Evolutionary conservation across 2,797 vertebrate genomes (phyloP).

Genomic region (Lutjanus campechanus): DNA sequence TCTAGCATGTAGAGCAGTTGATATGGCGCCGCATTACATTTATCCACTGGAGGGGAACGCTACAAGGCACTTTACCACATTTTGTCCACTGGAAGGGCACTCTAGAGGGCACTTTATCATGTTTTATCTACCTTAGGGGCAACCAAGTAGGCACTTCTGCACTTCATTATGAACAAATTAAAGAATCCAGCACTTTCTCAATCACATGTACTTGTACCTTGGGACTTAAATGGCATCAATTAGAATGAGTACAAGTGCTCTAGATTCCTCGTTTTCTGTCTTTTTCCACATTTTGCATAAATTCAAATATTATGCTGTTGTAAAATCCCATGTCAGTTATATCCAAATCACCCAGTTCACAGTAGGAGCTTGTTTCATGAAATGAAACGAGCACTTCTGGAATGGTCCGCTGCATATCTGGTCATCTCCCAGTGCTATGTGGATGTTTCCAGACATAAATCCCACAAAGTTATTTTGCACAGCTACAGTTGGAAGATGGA

Average conservation of each 20-base stretch:
- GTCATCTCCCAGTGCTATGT: background rate
- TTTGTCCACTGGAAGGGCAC: too few species aligned
- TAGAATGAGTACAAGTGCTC: too few species aligned
- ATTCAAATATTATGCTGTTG: background rate
- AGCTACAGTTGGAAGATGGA: constrained; percentile 6
- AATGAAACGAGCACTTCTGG: background rate
- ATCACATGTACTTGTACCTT: background rate
- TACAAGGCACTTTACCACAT: too few species aligned
- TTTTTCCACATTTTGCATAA: background rate
- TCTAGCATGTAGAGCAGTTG: too few species aligned
- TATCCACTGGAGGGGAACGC: too few species aligned
- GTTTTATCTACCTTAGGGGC: too few species aligned
- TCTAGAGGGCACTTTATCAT: too few species aligned
- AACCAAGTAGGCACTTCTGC: too few species aligned
- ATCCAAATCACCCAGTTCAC: background rate
- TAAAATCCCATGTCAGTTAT: background rate
- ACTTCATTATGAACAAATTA: background rate
- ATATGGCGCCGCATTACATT: too few species aligned
- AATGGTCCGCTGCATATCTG: background rate
- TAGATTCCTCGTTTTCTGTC: too few species aligned
- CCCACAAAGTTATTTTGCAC: background rate
- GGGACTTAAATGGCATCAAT: background rate
- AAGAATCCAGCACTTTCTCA: background rate
- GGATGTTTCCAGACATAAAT: constrained; percentile 1
- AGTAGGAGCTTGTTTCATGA: too few species aligned